Conservation (phyloP, 2,797 vertebrate genomes). For the Hippopotamyrus pictus region DNA sequence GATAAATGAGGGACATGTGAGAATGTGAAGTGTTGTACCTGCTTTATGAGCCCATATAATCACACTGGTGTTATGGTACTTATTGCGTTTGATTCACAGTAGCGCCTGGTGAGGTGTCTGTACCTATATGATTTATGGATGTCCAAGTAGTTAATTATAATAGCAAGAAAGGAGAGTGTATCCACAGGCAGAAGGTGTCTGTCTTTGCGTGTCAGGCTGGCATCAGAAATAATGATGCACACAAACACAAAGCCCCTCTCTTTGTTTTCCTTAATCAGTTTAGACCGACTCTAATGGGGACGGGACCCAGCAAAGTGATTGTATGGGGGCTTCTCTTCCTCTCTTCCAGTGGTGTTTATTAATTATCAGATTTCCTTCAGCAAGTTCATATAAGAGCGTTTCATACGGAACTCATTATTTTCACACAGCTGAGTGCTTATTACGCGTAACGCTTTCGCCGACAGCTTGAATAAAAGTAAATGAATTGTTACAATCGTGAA, state of each 20-base stretch:
- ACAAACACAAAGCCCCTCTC: neutral
- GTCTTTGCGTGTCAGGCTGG: neutral
- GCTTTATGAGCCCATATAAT: neutral
- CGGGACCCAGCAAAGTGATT: neutral
- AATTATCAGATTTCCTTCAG: constrained; percentile 14
- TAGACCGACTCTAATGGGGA: neutral
- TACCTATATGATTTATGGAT: neutral
- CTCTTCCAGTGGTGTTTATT: neutral
- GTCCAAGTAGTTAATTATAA: neutral
- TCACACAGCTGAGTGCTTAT: neutral
- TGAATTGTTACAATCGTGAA: constrained; percentile 8
- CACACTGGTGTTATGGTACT: neutral
- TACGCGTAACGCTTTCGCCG: neutral
- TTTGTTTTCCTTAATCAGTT: constrained; percentile 13
- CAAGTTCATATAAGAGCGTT: neutral
- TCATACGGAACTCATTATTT: constrained; percentile 11
- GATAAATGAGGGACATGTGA: neutral
- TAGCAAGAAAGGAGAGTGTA: neutral
- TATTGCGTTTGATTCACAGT: neutral
- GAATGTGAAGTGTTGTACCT: neutral
- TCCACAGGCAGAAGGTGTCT: neutral
- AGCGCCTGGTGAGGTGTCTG: neutral
- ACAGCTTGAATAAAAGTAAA: constrained; percentile 14
- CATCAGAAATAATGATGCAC: constrained; percentile 15
- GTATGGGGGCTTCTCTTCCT: neutral